Evolutionary conservation across 2,113 vertebrate genomes (phyloP).

Genomic region (Nesogale talazaci): DNA sequence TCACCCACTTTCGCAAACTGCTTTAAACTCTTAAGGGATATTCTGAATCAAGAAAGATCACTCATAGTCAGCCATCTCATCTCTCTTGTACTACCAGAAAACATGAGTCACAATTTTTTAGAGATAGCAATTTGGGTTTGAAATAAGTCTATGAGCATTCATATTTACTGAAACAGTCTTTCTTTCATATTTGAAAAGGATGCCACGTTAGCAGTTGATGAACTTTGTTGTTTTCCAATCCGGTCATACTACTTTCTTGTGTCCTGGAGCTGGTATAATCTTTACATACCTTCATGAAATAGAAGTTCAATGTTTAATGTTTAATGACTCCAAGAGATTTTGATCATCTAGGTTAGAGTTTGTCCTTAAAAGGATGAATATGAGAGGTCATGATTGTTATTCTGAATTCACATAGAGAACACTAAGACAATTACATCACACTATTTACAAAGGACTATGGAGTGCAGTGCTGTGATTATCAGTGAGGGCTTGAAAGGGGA

Average conservation of each 20-base stretch:
- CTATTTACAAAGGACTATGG: background rate
- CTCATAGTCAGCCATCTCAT: background rate
- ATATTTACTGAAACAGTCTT: background rate
- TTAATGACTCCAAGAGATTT: background rate
- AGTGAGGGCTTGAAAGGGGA: background rate
- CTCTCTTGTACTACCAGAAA: background rate
- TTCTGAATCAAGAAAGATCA: constrained; percentile 35
- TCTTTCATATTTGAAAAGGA: constrained; percentile 32
- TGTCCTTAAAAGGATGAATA: background rate
- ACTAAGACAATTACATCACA: background rate
- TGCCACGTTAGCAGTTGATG: background rate
- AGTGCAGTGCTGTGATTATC: background rate
- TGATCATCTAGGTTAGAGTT: background rate
- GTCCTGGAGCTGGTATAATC: background rate
- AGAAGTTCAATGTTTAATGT: background rate
- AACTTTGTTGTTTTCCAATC: constrained; percentile 16
- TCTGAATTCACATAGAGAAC: background rate
- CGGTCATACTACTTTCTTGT: background rate
- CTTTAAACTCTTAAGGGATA: too few species aligned
- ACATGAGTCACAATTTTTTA: background rate
- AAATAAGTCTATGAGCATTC: background rate
- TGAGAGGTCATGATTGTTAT: background rate
- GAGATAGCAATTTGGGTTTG: background rate
- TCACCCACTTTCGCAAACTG: too few species aligned
- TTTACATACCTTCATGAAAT: background rate